Evolutionary conservation across 2,113 vertebrate genomes (phyloP).

Genomic region (Heloderma charlesbogerti): DNA sequence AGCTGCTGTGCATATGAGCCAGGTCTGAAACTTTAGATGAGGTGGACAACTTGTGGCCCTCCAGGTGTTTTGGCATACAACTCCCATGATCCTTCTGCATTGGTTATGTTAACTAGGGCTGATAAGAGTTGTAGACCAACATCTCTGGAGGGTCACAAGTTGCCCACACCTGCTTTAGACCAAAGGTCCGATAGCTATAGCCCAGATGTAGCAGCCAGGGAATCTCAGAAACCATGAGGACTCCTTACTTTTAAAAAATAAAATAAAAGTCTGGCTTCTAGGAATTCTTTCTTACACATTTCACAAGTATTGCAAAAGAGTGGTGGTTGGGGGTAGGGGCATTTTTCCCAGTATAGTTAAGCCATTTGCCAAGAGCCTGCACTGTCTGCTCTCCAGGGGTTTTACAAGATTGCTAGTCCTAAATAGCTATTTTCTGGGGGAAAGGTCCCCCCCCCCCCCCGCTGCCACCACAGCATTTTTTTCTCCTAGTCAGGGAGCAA

Average conservation of each 20-base stretch:
- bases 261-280: not conserved
- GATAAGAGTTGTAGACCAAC: no score
- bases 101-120: no score
- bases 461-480: not conserved
- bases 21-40: slow-evolving; percentile 4
- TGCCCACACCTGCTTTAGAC: no score
- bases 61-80: no score
- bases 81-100: no score
- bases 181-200: rapidly evolving
- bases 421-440: slow-evolving; percentile 63
- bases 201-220: no score
- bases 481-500: slow-evolving; percentile 61
- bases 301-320: not conserved
- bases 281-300: not conserved
- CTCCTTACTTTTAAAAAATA: not conserved
- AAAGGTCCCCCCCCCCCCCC: slow-evolving; percentile 40
- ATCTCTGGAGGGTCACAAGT: no score
- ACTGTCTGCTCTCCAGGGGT: not conserved
- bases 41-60: no score
- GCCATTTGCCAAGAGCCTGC: not conserved
- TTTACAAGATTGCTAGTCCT: slow-evolving; percentile 46
- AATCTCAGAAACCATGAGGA: not conserved
- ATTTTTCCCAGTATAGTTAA: not conserved
- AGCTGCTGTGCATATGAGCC: not conserved
- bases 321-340: not conserved